Percentiles rank a stretch among this genome's conserved stretches.
These are phyloP conservation scores for Microplitis mediator DNA, from an alignment of 1,140 invertebrate species.

Conservation along the genomic window DNA sequence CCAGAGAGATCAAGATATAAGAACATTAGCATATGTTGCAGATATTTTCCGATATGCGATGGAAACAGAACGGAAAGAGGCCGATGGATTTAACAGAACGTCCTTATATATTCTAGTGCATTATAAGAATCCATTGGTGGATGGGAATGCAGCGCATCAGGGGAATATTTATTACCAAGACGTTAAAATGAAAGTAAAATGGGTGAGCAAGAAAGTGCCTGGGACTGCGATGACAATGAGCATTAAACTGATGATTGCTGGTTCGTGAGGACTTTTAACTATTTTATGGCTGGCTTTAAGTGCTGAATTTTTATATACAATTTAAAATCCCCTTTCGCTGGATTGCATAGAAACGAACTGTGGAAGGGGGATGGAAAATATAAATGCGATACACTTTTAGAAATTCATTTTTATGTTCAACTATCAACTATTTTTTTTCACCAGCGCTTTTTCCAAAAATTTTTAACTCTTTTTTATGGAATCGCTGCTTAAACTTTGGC, in stretches of 20 bases:
- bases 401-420: too few species aligned
- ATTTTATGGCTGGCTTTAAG: background rate
- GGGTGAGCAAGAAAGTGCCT: too few species aligned
- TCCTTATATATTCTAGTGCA: background rate
- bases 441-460: too few species aligned
- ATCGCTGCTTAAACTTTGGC: too few species aligned
- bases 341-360: background rate
- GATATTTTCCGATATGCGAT: constrained; percentile 22
- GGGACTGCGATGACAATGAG: too few species aligned
- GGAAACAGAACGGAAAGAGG: constrained; percentile 11
- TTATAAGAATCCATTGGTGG: background rate
- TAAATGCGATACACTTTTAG: too few species aligned
- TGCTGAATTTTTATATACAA: background rate
- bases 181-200: too few species aligned
- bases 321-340: background rate
- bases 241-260: background rate
- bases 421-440: too few species aligned
- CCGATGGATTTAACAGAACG: constrained; percentile 15
- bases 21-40: constrained; percentile 14
- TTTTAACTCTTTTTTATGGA: too few species aligned
- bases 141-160: background rate
- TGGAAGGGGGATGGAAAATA: background rate
- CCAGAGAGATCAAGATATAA: background rate
- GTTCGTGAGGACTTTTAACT: background rate
- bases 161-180: background rate